phyloP scores from a whole-genome alignment of 2,797 vertebrate species.

The Anabacerthia variegaticeps region DNA sequence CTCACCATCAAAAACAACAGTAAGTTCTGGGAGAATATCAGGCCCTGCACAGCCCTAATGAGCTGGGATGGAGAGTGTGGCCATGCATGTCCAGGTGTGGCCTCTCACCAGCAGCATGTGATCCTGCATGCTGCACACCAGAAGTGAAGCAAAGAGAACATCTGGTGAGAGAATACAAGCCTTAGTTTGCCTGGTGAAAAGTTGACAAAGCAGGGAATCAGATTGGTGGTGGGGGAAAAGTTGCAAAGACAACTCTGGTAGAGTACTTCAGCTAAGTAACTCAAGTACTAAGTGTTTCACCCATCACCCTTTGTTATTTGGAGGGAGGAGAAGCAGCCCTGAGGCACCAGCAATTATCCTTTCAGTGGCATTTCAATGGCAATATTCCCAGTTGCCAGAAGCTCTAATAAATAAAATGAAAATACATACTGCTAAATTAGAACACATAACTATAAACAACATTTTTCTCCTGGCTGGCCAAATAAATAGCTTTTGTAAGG shows the following conservation, averaged over 20 bases:
- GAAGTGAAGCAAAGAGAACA: background rate
- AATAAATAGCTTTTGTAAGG: conserved; percentile 35
- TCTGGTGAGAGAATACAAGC: background rate
- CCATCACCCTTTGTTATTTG: conserved; percentile 43
- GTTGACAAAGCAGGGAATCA: background rate
- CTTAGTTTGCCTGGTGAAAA: background rate
- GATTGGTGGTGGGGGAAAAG: background rate
- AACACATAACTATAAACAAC: conserved; percentile 54
- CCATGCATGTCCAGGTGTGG: background rate
- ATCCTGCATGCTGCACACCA: background rate
- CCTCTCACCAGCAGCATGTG: background rate
- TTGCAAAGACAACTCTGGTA: background rate
- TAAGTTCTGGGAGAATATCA: background rate
- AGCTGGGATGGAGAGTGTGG: background rate
- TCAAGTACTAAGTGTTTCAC: conserved; percentile 31
- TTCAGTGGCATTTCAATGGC: conserved; percentile 57
- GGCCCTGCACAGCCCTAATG: background rate
- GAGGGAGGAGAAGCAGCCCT: conserved; percentile 48
- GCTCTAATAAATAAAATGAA: conserved; percentile 64
- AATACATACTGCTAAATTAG: conserved; percentile 62
- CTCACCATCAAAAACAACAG: background rate
- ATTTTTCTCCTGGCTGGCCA: conserved; percentile 30
- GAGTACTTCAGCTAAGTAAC: conserved; percentile 9
- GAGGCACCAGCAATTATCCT: conserved; percentile 61
- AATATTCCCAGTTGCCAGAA: conserved; percentile 63